Evolutionary conservation across 92 coral and sea anemone species (phyloP).

Genomic region (Phymanthus crucifer): DNA sequence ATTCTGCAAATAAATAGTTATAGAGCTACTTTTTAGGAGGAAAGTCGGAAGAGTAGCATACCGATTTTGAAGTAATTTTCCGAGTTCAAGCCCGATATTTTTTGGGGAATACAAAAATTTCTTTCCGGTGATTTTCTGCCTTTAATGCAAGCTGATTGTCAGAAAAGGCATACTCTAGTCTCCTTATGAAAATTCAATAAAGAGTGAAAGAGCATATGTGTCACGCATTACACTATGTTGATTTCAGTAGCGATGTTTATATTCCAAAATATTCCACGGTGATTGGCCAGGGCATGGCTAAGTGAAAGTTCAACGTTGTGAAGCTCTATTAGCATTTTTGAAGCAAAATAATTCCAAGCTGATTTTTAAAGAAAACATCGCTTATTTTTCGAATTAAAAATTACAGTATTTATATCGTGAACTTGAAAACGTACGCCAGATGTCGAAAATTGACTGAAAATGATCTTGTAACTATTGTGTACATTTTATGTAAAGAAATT

Average conservation of each 20-base stretch:
- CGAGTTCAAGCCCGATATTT: not conserved
- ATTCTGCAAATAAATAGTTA: not conserved
- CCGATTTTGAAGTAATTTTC: not conserved
- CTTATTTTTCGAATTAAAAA: not conserved
- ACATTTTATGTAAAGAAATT: not conserved
- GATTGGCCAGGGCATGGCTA: slow-evolving; percentile 10
- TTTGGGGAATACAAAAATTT: not conserved
- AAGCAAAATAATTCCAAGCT: not conserved
- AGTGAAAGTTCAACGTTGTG: slow-evolving; percentile 25
- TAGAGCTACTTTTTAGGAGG: not conserved
- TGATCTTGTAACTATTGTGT: not conserved
- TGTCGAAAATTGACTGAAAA: not conserved
- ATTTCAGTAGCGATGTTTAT: slow-evolving; percentile 15
- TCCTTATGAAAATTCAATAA: not conserved
- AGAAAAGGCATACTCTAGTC: not conserved
- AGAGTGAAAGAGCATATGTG: slow-evolving; percentile 9
- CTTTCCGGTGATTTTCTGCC: not conserved
- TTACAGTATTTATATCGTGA: not conserved
- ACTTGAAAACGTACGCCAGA: not conserved
- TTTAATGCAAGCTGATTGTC: not conserved
- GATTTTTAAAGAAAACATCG: not conserved
- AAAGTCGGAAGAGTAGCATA: not conserved
- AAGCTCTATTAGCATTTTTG: slow-evolving; percentile 26
- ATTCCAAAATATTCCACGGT: not conserved
- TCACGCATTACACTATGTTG: not conserved